A percentile compares a stretch with the other conserved stretches of the same genome.
phyloP scores from a whole-genome alignment of 2,797 vertebrate genomes.

The Acanthornis magna region DNA sequence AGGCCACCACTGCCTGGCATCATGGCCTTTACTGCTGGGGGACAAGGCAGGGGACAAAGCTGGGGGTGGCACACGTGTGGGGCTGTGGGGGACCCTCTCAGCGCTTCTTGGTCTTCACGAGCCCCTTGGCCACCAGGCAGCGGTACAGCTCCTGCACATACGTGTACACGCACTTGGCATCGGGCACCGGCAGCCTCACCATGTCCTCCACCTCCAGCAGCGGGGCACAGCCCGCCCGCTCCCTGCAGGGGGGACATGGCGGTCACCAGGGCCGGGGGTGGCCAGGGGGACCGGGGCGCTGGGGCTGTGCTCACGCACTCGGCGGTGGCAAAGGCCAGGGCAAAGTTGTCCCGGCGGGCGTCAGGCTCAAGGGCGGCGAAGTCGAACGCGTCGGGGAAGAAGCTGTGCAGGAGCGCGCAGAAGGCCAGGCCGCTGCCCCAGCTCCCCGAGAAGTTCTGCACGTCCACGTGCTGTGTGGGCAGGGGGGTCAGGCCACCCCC shows the following conservation, averaged over 20 bases:
- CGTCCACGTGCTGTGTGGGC: constrained; percentile 67
- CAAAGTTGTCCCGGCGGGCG: constrained; percentile 69
- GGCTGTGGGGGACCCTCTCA: background rate
- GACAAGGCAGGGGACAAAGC: too few species aligned
- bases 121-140: constrained; percentile 76
- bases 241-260: background rate
- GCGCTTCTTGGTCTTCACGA: constrained; percentile 77
- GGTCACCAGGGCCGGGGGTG: background rate
- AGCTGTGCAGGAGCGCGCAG: constrained; percentile 77
- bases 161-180: constrained; percentile 78
- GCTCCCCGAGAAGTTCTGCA: constrained; percentile 79
- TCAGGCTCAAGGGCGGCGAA: constrained; percentile 64
- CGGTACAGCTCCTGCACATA: constrained; percentile 81
- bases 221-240: constrained; percentile 72
- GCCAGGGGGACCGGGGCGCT: accelerated
- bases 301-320: constrained; percentile 67
- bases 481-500: background rate
- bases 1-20: background rate
- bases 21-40: background rate
- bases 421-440: constrained; percentile 79
- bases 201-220: constrained; percentile 79
- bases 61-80: accelerated
- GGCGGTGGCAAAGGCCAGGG: constrained; percentile 71
- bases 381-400: constrained; percentile 77
- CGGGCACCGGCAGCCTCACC: constrained; percentile 72